phyloP scores from a whole-genome alignment of 2,113 vertebrate species.

The Elephantulus edwardii region DNA sequence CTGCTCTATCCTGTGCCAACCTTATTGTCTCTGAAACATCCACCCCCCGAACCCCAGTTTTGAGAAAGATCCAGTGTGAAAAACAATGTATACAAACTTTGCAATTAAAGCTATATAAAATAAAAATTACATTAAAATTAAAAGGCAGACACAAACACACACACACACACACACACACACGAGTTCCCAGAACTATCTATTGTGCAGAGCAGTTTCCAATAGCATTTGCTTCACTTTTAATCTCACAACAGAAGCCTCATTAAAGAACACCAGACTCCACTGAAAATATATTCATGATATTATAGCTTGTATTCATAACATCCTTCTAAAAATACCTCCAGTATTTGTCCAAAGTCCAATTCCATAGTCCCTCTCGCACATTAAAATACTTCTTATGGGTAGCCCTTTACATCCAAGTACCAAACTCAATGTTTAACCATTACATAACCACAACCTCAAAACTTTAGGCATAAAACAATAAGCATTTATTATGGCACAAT shows the following conservation, averaged over 20 bases:
- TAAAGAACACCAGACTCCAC: background rate
- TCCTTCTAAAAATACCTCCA: background rate
- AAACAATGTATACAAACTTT: too few species aligned
- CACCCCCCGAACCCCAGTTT: too few species aligned
- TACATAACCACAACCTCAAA: slow-evolving; percentile 8
- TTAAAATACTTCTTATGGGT: background rate
- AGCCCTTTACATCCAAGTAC: background rate
- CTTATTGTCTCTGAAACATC: too few species aligned
- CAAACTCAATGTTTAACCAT: background rate
- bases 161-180: background rate
- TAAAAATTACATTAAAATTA: background rate
- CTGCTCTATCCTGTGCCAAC: too few species aligned
- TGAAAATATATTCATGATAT: background rate
- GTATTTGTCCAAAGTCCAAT: background rate
- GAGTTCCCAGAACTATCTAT: background rate
- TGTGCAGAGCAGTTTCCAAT: background rate
- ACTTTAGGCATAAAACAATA: background rate
- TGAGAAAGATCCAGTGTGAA: too few species aligned
- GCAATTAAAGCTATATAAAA: too few species aligned
- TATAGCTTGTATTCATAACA: slow-evolving; percentile 25
- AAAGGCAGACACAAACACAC: background rate
- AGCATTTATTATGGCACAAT: background rate
- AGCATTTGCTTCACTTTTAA: background rate
- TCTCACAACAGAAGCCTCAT: background rate
- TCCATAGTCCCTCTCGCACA: background rate